Base-by-base conservation (phyloP, 1,140 invertebrate genomes). In the Gryllus bimaculatus region DNA sequence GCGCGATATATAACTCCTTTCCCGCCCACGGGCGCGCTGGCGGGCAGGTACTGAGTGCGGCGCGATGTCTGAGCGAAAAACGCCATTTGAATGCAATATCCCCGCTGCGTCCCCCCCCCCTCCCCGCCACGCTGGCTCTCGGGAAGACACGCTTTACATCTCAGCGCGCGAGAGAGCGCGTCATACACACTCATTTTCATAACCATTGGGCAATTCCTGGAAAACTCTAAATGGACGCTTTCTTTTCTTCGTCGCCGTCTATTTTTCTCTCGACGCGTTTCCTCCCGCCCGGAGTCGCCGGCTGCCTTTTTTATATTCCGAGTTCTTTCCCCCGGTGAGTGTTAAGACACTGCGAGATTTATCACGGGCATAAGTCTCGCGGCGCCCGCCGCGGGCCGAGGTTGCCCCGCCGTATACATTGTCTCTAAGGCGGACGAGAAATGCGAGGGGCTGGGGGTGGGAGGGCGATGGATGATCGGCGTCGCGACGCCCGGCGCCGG, bases 171-270 rank as follows among this genome's bases (percentile, higher is more conserved):
- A 13, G 76, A 77, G 20, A 77, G 48, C 49, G 76, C 76, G 48
- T 77, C 76, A 77, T 77, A 77, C 66, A 79, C 79, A 79, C 79
- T 79, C 75, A 79, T 79, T 79, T 79, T 79, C 79, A 79, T 79
- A 79, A 79, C 79, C 79, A 79, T 79, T 79, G 79, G 54, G 20
- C 79, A 79, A 79, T 74, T 79, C 79, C 49, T 76, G 79, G 79
- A 54, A 79, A 79, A 79, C 47, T 79, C 79, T 79, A 75, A 79
- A 79, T 79, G 79, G 79, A 79, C 79, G 74, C 21, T 79, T 74
- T 75, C 48, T 77, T 79, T 79, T 79, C 79, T 76, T 20, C 54
- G 47, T 73, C 54, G 18, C 54, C 18, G 54, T 18, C 54, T 66
- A 66, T 10, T 66, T 66, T 66, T 66, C 54, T 66, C 54, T 18